These are phyloP conservation scores for Otus scops DNA, from an alignment of 2,797 vertebrate genomes.

Conservation along the genomic window DNA sequence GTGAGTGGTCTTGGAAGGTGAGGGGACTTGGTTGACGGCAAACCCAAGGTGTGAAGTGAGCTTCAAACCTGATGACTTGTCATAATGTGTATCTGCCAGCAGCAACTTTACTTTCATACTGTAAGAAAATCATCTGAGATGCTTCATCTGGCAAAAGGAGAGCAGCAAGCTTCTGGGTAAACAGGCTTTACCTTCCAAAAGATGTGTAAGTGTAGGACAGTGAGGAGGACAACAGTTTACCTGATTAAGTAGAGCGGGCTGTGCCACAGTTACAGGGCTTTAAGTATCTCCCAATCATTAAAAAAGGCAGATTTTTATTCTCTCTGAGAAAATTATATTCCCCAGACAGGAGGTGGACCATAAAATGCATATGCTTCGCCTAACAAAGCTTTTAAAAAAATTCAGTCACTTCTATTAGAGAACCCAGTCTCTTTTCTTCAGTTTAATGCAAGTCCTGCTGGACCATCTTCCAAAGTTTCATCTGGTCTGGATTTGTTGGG, in stretches of 20 bases:
- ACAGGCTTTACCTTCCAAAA: neutral
- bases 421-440: fast-evolving
- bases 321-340: neutral
- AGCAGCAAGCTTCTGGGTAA: neutral
- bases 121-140: neutral
- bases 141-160: neutral
- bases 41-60: neutral
- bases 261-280: neutral
- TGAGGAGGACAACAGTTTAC: neutral
- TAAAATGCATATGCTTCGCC: neutral
- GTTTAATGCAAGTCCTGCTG: neutral
- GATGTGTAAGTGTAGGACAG: neutral
- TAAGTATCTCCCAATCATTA: neutral
- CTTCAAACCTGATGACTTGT: neutral
- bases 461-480: neutral
- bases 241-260: neutral
- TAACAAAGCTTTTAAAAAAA: neutral
- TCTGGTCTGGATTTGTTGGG: neutral
- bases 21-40: neutral
- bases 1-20: neutral
- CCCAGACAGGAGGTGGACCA: neutral
- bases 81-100: neutral
- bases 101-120: neutral
- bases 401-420: neutral
- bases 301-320: neutral